These are phyloP conservation scores for Meloe dianella DNA, from an alignment of 2,888 invertebrate species.

Conservation along the genomic window DNA sequence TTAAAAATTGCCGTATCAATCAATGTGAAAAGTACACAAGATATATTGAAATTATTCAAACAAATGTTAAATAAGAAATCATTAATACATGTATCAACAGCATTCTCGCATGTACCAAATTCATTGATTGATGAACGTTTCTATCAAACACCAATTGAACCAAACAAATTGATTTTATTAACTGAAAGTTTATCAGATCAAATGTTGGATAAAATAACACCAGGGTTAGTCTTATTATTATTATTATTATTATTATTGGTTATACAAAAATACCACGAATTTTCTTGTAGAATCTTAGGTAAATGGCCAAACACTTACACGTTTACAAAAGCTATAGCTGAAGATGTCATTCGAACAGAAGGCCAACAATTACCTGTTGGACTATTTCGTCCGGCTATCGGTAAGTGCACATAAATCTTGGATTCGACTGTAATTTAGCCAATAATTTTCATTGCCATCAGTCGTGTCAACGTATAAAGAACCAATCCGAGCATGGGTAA, in stretches of 20 bases:
- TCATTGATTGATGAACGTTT: slow-evolving; percentile 62
- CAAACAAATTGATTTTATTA: slow-evolving; percentile 61
- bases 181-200: slow-evolving; percentile 63
- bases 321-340: slow-evolving; percentile 89
- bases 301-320: slow-evolving; percentile 90
- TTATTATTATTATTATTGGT: neutral
- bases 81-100: slow-evolving; percentile 67
- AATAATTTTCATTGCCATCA: slow-evolving; percentile 42
- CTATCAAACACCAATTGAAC: slow-evolving; percentile 63
- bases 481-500: slow-evolving; percentile 85
- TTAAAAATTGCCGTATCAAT: slow-evolving; percentile 74
- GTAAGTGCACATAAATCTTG: slow-evolving; percentile 59
- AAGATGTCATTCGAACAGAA: slow-evolving; percentile 72
- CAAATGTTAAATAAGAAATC: slow-evolving; percentile 69
- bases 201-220: slow-evolving; percentile 63
- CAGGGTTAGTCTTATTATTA: slow-evolving; percentile 60
- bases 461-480: slow-evolving; percentile 74
- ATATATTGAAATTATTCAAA: slow-evolving; percentile 69
- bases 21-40: slow-evolving; percentile 73
- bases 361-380: slow-evolving; percentile 78
- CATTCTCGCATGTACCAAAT: slow-evolving; percentile 62
- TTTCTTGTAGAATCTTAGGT: slow-evolving; percentile 66
- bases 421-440: neutral
- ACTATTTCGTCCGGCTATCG: slow-evolving; percentile 85
- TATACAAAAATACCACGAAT: neutral